phyloP scores from a whole-genome alignment of 1,140 invertebrate genomes.

The Drosophila sp. region DNA sequence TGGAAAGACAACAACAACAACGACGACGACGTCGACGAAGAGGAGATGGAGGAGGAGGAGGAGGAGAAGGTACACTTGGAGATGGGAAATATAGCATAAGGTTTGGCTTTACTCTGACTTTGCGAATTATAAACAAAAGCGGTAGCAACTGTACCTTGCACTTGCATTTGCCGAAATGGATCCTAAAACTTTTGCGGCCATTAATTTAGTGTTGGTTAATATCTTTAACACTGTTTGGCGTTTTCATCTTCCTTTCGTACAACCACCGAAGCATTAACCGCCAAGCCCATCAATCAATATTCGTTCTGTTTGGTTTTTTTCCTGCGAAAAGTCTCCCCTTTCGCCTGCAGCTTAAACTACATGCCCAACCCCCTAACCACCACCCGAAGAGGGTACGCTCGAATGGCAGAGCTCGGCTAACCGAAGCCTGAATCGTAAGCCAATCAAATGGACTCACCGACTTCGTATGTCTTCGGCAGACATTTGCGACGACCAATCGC shows the following conservation, averaged over 20 bases:
- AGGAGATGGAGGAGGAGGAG: conserved; percentile 24
- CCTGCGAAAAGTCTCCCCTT: conserved; percentile 36
- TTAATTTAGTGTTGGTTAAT: not conserved
- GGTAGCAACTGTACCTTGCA: conserved; percentile 6
- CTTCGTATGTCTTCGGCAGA: conserved; percentile 38
- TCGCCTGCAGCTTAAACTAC: conserved; percentile 12
- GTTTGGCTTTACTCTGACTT: conserved; percentile 11
- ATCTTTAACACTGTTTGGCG: too few relatives aligned
- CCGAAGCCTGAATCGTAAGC: conserved; percentile 21
- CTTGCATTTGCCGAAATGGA: not conserved
- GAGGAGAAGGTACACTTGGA: conserved; percentile 8
- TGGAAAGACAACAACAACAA: not conserved
- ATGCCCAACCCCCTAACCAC: conserved; percentile 46
- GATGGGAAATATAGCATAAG: conserved; percentile 4
- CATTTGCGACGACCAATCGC: conserved; percentile 16
- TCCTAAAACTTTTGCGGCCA: not conserved
- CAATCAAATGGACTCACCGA: not conserved
- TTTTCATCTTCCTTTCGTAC: conserved; percentile 11
- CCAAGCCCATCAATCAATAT: conserved; percentile 67
- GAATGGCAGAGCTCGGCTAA: conserved; percentile 26
- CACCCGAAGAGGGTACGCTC: conserved; percentile 10
- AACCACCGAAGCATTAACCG: conserved; percentile 30
- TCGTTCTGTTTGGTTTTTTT: not conserved
- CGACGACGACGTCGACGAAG: conserved; percentile 31
- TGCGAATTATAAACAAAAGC: not conserved